A percentile compares a stretch with the other conserved stretches of the same genome.
These are phyloP conservation scores for Noctua comes DNA, from an alignment of 2,888 invertebrate species.

Conservation along the genomic window DNA sequence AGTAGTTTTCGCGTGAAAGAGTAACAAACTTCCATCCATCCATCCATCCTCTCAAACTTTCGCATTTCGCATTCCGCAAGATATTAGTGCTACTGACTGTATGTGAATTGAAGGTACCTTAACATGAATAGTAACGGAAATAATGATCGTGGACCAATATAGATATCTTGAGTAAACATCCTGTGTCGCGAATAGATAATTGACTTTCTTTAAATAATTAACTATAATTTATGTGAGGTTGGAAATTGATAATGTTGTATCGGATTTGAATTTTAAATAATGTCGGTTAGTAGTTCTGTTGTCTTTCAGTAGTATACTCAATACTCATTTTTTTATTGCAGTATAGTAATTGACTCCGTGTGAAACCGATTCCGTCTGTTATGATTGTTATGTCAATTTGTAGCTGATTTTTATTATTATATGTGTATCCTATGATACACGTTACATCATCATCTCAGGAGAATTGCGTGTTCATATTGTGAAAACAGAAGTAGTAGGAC, in stretches of 20 bases:
- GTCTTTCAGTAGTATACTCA: too few species aligned
- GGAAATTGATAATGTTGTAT: conserved; percentile 16
- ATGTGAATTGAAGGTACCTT: conserved; percentile 74
- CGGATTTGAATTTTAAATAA: background rate
- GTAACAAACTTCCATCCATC: too few species aligned
- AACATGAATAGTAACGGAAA: conserved; percentile 75
- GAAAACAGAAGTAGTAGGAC: background rate
- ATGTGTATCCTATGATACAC: too few species aligned
- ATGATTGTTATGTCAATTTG: background rate
- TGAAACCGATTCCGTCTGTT: background rate
- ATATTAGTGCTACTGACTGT: background rate
- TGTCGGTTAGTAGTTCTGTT: background rate
- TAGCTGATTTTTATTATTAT: too few species aligned
- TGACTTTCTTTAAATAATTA: conserved; percentile 69
- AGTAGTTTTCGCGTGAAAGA: too few species aligned
- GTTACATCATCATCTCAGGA: background rate
- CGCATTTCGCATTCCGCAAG: too few species aligned
- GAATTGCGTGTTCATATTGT: background rate
- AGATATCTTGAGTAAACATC: conserved; percentile 76
- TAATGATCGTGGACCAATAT: conserved; percentile 40
- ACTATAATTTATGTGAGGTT: conserved; percentile 46
- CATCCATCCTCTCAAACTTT: too few species aligned
- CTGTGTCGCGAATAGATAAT: conserved; percentile 65
- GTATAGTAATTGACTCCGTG: too few species aligned
- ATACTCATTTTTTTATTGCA: too few species aligned